These are phyloP conservation scores for Apamea sordens DNA, from an alignment of 2,888 invertebrate genomes.

Conservation along the genomic window DNA sequence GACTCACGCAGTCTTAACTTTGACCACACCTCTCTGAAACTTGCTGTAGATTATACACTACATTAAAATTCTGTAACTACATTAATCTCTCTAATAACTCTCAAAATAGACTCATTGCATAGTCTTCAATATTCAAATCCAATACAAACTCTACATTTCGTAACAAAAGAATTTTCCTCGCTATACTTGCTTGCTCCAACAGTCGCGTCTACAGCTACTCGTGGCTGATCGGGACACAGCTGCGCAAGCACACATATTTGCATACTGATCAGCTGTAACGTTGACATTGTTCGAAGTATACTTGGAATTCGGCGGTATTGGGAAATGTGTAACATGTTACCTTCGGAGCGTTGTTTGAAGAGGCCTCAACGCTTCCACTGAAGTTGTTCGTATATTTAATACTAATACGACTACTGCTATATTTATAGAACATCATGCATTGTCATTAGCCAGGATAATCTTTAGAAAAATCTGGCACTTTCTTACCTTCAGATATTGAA, in stretches of 20 bases:
- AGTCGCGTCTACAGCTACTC: background rate
- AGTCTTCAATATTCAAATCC: background rate
- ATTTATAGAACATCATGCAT: background rate
- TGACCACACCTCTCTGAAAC: background rate
- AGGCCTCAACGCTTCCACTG: conserved; percentile 16
- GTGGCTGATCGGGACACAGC: conserved; percentile 41
- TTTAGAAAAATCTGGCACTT: background rate
- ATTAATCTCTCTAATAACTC: background rate
- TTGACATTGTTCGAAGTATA: conserved; percentile 19
- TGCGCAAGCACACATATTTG: conserved; percentile 62
- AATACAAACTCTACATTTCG: background rate
- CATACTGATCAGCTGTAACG: conserved; percentile 54
- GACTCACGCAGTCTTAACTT: background rate
- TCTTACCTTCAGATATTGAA: background rate
- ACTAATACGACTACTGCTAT: background rate
- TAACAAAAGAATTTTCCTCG: conserved; percentile 15
- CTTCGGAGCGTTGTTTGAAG: conserved; percentile 44
- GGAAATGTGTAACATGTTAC: conserved; percentile 54
- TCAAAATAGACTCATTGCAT: background rate
- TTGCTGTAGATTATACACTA: background rate
- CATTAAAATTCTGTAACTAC: background rate
- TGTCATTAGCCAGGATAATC: background rate
- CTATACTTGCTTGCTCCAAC: conserved; percentile 22
- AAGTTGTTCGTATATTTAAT: background rate
- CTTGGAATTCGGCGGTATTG: conserved; percentile 51